These are phyloP conservation scores for Dolichomitus sp. DNA, from an alignment of 2,888 invertebrate genomes.

Conservation along the genomic window DNA sequence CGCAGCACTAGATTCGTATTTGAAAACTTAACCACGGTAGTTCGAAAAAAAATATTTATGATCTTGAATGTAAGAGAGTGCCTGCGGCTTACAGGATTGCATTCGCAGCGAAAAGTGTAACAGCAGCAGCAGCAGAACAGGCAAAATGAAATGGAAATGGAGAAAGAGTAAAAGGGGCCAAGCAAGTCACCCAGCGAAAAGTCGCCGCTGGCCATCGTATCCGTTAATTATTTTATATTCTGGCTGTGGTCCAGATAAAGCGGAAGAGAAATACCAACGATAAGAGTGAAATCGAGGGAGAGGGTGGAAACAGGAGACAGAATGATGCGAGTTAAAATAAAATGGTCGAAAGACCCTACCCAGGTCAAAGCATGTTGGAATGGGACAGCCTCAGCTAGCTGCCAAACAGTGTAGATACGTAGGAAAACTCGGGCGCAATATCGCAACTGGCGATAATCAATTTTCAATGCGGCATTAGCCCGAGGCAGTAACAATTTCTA, in stretches of 20 bases:
- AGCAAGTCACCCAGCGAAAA: conserved; percentile 29
- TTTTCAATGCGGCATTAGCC: conserved; percentile 31
- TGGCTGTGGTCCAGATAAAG: conserved; percentile 38
- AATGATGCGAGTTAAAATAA: conserved; percentile 34
- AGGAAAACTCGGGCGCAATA: background rate
- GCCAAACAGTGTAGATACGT: conserved; percentile 10
- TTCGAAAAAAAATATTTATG: background rate
- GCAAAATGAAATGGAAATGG: conserved; percentile 29
- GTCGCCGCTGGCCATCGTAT: conserved; percentile 49
- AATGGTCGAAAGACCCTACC: conserved; percentile 8
- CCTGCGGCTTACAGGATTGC: conserved; percentile 31
- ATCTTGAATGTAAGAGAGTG: conserved; percentile 27
- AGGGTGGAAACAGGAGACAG: background rate
- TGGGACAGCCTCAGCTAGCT: conserved; percentile 1
- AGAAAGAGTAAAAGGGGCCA: background rate
- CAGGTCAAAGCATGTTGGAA: conserved; percentile 5
- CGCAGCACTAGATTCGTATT: background rate
- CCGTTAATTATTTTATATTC: conserved; percentile 52
- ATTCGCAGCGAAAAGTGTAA: conserved; percentile 37
- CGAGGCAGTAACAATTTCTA: conserved; percentile 23
- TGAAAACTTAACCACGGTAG: background rate
- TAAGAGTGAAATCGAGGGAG: conserved; percentile 9
- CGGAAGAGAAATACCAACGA: conserved; percentile 27
- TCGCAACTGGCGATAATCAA: conserved; percentile 19
- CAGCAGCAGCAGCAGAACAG: background rate